Percentiles rank a stretch among this genome's conserved stretches.
phyloP scores from a whole-genome alignment of 1,140 invertebrate genomes.

The Eufriesea mexicana region DNA sequence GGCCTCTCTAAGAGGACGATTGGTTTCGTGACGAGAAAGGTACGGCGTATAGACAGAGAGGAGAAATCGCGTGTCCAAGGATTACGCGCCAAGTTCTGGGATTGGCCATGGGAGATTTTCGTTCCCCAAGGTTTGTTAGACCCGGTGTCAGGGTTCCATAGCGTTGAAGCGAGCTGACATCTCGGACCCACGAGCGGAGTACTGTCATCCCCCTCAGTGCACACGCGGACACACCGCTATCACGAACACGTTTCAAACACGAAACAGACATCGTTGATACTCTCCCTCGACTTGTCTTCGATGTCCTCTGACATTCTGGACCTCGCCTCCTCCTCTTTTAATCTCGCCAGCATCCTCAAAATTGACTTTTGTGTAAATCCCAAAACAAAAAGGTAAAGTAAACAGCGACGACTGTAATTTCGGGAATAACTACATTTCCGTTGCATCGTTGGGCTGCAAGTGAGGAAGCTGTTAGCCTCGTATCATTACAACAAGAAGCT shows the following conservation, averaged over 20 bases:
- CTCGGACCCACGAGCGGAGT: constrained; percentile 73
- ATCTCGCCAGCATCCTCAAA: not conserved
- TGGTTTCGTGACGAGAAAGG: no score
- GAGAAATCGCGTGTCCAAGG: constrained; percentile 43
- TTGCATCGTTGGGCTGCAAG: no score
- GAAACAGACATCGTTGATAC: constrained; percentile 63
- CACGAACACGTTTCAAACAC: constrained; percentile 56
- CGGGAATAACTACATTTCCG: not conserved
- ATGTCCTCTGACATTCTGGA: constrained; percentile 40
- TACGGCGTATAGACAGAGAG: not conserved
- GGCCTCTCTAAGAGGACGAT: not conserved
- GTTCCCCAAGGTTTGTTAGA: constrained; percentile 76
- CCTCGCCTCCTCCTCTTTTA: constrained; percentile 8
- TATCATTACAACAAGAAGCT: no score
- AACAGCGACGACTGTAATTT: not conserved
- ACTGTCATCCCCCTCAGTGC: constrained; percentile 63
- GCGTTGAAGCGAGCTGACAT: constrained; percentile 77
- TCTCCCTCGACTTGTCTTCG: constrained; percentile 47
- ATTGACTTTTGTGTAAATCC: not conserved
- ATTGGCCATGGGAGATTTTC: constrained; percentile 75
- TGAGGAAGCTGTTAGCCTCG: no score
- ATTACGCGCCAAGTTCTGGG: constrained; percentile 44
- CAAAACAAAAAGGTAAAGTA: no score
- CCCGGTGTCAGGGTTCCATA: constrained; percentile 73
- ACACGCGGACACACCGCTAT: constrained; percentile 50